Evolutionary conservation across 1,140 invertebrate species (phyloP).

Genomic region (Bombus picipes): DNA sequence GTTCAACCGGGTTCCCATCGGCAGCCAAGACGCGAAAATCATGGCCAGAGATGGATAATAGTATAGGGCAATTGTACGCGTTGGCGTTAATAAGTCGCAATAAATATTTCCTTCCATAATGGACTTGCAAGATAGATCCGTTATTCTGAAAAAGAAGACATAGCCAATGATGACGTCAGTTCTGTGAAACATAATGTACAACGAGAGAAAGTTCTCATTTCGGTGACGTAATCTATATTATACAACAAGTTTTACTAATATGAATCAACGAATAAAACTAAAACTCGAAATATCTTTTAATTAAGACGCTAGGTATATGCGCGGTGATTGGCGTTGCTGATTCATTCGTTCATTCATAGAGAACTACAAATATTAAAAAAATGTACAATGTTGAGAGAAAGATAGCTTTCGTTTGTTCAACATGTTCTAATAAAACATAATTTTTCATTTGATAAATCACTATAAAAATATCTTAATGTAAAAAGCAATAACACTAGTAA

Average conservation of each 20-base stretch:
- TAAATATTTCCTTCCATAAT: slow-evolving; percentile 57
- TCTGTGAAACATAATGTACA: not conserved
- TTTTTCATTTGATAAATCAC: not conserved
- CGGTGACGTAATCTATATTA: not conserved
- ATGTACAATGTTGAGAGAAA: not conserved
- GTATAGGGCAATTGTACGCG: slow-evolving; percentile 81
- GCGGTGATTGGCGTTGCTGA: not conserved
- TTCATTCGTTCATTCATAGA: not conserved
- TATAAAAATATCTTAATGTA: not conserved
- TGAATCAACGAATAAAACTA: not conserved
- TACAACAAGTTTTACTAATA: not conserved
- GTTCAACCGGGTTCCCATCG: slow-evolving; percentile 84
- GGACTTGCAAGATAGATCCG: slow-evolving; percentile 41
- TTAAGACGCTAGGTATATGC: not conserved
- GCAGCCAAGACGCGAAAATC: slow-evolving; percentile 80
- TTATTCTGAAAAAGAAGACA: slow-evolving; percentile 34
- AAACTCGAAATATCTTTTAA: not conserved
- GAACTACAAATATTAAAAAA: not conserved
- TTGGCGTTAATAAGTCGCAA: slow-evolving; percentile 70
- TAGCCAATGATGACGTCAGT: not conserved
- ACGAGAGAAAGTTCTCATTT: not conserved
- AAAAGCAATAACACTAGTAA: not conserved
- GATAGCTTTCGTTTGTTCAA: not conserved
- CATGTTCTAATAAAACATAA: not conserved
- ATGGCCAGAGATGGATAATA: slow-evolving; percentile 83